Conservation (phyloP, 2,797 vertebrate genomes). For the Sebastes nivosus region DNA sequence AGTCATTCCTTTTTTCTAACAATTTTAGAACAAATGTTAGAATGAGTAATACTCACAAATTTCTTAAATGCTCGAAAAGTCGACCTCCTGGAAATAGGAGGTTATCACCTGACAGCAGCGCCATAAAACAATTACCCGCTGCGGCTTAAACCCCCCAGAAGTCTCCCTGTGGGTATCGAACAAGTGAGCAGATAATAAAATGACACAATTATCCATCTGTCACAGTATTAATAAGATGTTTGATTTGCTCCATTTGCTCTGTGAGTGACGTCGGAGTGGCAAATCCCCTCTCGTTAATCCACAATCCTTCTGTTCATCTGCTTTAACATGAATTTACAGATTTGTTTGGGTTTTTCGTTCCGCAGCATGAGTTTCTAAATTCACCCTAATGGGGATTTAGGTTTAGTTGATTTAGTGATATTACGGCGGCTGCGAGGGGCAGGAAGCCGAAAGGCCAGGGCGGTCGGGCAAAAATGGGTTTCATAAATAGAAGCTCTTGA, state of each 20-base stretch:
- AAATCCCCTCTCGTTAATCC: slow-evolving; percentile 81
- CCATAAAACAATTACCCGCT: slow-evolving; percentile 71
- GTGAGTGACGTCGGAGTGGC: slow-evolving; percentile 71
- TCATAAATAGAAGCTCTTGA: slow-evolving; percentile 24
- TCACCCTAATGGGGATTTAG: slow-evolving; percentile 68
- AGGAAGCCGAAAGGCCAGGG: slow-evolving; percentile 25
- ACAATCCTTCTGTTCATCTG: slow-evolving; percentile 81
- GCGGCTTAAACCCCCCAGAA: slow-evolving; percentile 60
- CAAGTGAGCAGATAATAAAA: slow-evolving; percentile 78
- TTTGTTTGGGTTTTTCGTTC: slow-evolving; percentile 74
- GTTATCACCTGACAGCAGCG: slow-evolving; percentile 57
- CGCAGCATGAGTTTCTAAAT: slow-evolving; percentile 57
- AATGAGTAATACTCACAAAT: slow-evolving; percentile 1
- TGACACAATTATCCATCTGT: slow-evolving; percentile 82
- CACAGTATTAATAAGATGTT: slow-evolving; percentile 79
- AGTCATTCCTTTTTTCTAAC: background rate
- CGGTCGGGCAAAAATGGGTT: slow-evolving; percentile 11
- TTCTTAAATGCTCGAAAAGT: background rate
- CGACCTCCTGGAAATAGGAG: slow-evolving; percentile 19
- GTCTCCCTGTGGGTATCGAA: slow-evolving; percentile 70
- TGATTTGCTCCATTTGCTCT: slow-evolving; percentile 78
- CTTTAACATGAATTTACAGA: slow-evolving; percentile 77
- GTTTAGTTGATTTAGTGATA: slow-evolving; percentile 68
- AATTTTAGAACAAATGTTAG: background rate
- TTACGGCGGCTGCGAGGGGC: slow-evolving; percentile 43